These are phyloP conservation scores for Pseudomyrmex concolor DNA, from an alignment of 1,140 invertebrate genomes.

Conservation along the genomic window DNA sequence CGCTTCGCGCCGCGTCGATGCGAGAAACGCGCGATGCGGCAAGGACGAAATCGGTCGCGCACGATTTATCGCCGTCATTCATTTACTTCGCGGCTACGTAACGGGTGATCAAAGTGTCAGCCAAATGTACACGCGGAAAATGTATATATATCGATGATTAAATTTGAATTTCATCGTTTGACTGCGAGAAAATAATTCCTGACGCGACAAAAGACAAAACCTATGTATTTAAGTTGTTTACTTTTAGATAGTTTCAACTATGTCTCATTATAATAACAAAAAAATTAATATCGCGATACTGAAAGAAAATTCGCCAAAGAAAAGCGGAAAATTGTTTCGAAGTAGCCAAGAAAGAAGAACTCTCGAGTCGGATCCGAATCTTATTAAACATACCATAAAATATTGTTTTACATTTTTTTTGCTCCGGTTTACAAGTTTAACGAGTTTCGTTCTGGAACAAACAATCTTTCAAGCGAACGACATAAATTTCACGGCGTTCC, in stretches of 20 bases:
- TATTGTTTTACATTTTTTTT: slow-evolving; percentile 11
- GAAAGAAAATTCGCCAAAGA: neutral
- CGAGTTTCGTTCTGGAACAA: slow-evolving; percentile 32
- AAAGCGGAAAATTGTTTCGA: neutral
- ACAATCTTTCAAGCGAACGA: slow-evolving; percentile 37
- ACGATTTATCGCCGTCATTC: slow-evolving; percentile 50
- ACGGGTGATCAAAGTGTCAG: slow-evolving; percentile 11
- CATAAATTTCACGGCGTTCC: slow-evolving; percentile 28
- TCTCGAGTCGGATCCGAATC: slow-evolving; percentile 17
- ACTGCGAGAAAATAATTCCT: neutral
- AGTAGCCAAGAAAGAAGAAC: slow-evolving; percentile 7
- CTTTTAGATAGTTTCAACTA: neutral
- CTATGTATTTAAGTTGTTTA: too few species aligned
- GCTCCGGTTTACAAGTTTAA: slow-evolving; percentile 54
- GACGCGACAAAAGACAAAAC: too few species aligned
- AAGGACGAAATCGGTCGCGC: slow-evolving; percentile 43
- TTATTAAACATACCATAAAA: slow-evolving; percentile 49
- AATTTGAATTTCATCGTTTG: neutral
- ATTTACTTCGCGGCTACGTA: slow-evolving; percentile 19
- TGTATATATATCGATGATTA: too few species aligned
- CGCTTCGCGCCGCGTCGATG: slow-evolving; percentile 38
- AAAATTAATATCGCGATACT: neutral
- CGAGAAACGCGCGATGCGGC: slow-evolving; percentile 29
- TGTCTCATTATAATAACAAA: neutral
- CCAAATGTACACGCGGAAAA: neutral